Percentiles rank a stretch among this genome's conserved stretches.
Evolutionary conservation across 2,888 invertebrate genomes (phyloP).

Genomic region (Augochlorella aurata): DNA sequence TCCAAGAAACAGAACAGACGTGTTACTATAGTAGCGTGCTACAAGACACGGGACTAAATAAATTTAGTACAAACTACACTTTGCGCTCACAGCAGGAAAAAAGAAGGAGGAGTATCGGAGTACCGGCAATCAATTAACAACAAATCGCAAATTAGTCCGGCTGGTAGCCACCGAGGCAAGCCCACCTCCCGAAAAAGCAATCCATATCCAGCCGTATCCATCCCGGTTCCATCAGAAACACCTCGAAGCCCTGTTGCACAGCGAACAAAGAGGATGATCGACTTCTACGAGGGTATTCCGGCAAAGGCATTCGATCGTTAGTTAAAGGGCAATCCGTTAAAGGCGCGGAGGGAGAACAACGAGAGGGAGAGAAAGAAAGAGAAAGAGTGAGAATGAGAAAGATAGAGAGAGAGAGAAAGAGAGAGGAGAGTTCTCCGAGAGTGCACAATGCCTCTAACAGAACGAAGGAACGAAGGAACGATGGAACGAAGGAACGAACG

Average conservation of each 20-base stretch:
- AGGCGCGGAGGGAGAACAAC: conserved; percentile 29
- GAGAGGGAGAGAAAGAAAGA: conserved; percentile 2
- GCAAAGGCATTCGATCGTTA: conserved; percentile 55
- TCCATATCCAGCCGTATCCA: neutral
- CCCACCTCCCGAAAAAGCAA: neutral
- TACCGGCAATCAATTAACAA: neutral
- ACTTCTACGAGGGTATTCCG: conserved; percentile 29
- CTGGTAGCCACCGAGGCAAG: neutral
- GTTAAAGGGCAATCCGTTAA: conserved; percentile 61
- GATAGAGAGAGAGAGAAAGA: conserved; percentile 12
- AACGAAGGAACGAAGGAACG: conserved; percentile 23
- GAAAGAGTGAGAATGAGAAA: neutral
- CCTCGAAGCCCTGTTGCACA: conserved; percentile 5
- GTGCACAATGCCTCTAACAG: conserved; percentile 24
- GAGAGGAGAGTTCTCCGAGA: neutral
- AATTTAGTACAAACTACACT: no score
- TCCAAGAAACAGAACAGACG: no score
- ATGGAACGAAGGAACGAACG: conserved; percentile 29
- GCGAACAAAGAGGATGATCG: conserved; percentile 30
- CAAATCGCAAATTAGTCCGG: neutral
- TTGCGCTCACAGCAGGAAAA: no score
- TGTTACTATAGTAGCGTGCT: no score
- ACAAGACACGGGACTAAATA: no score
- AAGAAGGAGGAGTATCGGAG: no score
- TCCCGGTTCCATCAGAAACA: conserved; percentile 8